Conservation (phyloP, 2,797 vertebrate species). For the Poeciliopsis presidionis region DNA sequence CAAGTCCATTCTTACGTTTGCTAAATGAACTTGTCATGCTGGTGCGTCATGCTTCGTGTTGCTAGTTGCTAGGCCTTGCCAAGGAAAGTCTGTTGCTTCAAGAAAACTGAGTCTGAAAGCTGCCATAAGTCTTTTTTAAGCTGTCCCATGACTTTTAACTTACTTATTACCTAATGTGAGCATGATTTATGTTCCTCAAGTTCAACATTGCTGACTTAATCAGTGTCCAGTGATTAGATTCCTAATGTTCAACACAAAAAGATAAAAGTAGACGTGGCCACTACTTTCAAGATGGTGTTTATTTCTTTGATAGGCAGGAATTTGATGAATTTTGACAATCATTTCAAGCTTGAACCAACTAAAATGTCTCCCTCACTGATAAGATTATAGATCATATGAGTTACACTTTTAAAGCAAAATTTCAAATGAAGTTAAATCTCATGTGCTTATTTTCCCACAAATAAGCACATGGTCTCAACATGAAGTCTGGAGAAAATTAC, state of each 20-base stretch:
- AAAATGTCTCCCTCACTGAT: slow-evolving; percentile 4
- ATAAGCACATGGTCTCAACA: slow-evolving; percentile 16
- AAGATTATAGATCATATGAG: slow-evolving; percentile 20
- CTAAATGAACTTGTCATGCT: slow-evolving; percentile 37
- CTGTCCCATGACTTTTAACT: slow-evolving; percentile 7
- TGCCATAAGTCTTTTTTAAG: background rate
- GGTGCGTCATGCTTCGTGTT: slow-evolving; percentile 50
- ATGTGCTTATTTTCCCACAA: slow-evolving; percentile 2
- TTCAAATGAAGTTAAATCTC: background rate
- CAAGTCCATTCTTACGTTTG: slow-evolving; percentile 62
- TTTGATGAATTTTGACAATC: background rate
- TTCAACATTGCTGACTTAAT: background rate
- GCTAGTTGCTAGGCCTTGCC: slow-evolving; percentile 26
- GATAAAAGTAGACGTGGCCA: background rate
- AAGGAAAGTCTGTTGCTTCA: slow-evolving; percentile 20
- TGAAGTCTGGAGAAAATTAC: slow-evolving; percentile 46
- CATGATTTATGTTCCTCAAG: background rate
- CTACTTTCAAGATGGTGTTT: slow-evolving; percentile 2
- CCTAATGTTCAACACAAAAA: background rate
- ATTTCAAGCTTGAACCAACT: slow-evolving; percentile 9
- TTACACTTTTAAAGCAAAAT: slow-evolving; percentile 11
- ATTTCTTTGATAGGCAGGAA: background rate
- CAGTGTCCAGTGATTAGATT: background rate
- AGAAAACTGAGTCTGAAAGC: background rate
- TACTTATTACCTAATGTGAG: slow-evolving; percentile 1